These are phyloP conservation scores for Tipula vernalis DNA, from an alignment of 2,888 invertebrate species.

Conservation along the genomic window DNA sequence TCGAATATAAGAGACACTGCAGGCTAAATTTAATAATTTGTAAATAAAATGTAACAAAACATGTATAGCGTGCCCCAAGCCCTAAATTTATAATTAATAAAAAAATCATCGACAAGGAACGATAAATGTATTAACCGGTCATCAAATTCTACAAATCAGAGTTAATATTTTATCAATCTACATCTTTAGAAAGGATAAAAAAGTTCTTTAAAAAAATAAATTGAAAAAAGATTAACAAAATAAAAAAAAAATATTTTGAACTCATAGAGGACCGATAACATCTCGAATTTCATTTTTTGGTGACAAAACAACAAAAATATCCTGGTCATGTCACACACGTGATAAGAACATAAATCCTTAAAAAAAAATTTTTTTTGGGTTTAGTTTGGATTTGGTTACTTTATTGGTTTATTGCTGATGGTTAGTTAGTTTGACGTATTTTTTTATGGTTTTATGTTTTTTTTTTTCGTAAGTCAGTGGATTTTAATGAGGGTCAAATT, in stretches of 20 bases:
- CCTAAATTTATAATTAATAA: not conserved
- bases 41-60: not conserved
- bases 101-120: not conserved
- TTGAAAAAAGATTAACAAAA: not conserved
- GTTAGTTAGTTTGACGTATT: slow-evolving; percentile 1
- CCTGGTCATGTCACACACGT: slow-evolving; percentile 9
- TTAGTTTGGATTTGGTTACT: not conserved
- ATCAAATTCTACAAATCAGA: not conserved
- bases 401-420: not conserved
- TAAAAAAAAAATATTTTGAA: not conserved
- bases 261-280: not conserved
- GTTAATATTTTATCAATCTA: not conserved
- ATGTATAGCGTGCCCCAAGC: not conserved
- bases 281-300: not conserved
- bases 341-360: slow-evolving; percentile 9
- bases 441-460: not conserved
- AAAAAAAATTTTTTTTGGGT: not conserved
- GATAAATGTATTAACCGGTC: not conserved
- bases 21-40: not conserved
- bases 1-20: not conserved
- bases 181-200: not conserved
- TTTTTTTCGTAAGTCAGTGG: not conserved
- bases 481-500: slow-evolving; percentile 8
- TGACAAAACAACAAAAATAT: not conserved
- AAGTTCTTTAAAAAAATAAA: not conserved